Base-by-base conservation (phyloP, 2,113 vertebrate genomes). In the Athene noctua region DNA sequence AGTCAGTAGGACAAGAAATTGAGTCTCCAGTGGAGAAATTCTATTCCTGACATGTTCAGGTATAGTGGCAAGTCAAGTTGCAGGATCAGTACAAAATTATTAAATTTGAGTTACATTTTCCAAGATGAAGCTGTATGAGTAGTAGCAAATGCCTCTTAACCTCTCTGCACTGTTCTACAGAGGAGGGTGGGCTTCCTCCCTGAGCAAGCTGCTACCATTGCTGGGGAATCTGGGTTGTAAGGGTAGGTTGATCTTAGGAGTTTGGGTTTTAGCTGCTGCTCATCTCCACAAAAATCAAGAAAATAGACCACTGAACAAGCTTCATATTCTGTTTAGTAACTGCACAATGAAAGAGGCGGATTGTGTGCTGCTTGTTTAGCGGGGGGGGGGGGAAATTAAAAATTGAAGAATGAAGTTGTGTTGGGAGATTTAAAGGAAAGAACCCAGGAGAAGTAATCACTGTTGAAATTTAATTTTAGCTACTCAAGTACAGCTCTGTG, bases 21-120 rank as follows among this genome's bases (percentile, higher is more conserved):
- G 55, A n/a, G 27, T 40, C 23, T 68, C 6, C 32, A 38, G 2
- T 7, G n/a, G 26, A 67, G 55, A 80, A 7, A 44, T 87, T 55
- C 17, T 77, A 0, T 67, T 71, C 10, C 11, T 71, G n/a, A 11
- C 4, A 0, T 5, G 11, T 2, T 78, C 10, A 5, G 40, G 10
- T 9, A 40, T 9, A 25, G 22, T 22, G 61, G 42, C 13, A 61
- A 32, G 5, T 58, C 36, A 13, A 32, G 23, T 46, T 80, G n/a
- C 22, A 67, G 55, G 22, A 19, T 54, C 57, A 47, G 4, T n/a
- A n/a, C 23, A 19, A 23, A 86, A 34, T n/a, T 42, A 52, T 11
- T n/a, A 42, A 59, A 49, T 81, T 30, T 52, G 36, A 44, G 13
- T 71, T 89, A 10, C 1, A 2, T 40, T 77, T 95, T 82, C 13